These are phyloP conservation scores for Echinops telfairi DNA, from an alignment of 2,113 vertebrate species.

Conservation along the genomic window DNA sequence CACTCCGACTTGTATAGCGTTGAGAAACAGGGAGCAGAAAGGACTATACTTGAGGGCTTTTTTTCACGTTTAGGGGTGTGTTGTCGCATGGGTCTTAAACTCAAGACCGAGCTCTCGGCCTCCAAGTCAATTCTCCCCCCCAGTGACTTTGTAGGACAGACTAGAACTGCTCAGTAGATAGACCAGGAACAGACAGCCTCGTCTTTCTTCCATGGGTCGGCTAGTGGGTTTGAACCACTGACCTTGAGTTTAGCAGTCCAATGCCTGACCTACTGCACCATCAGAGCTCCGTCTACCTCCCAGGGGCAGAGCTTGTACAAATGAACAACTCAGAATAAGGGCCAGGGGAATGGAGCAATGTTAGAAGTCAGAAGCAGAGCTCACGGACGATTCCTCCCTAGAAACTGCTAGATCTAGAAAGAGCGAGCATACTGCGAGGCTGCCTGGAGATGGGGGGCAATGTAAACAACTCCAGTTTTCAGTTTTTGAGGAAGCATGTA, in stretches of 20 bases:
- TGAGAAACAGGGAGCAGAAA: background rate
- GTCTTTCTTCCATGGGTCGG: no score
- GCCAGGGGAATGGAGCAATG: background rate
- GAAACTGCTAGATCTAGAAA: background rate
- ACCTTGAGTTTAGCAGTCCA: no score
- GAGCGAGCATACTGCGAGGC: background rate
- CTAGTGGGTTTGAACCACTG: no score
- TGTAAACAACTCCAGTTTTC: background rate
- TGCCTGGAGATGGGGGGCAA: background rate
- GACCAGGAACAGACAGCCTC: no score
- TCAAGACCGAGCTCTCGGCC: no score
- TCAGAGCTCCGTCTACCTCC: no score
- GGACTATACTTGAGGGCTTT: background rate
- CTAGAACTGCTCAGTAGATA: no score
- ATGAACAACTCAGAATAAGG: background rate
- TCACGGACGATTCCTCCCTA: background rate
- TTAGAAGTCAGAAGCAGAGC: background rate
- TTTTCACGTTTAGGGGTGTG: background rate
- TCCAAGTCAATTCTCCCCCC: no score
- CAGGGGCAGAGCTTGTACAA: background rate
- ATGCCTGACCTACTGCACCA: no score
- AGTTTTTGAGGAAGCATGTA: background rate
- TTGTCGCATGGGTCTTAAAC: background rate
- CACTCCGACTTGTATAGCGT: background rate
- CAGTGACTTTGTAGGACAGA: no score